Evolutionary conservation across 2,888 invertebrate species (phyloP).

Genomic region (Drosophila neotestacea): DNA sequence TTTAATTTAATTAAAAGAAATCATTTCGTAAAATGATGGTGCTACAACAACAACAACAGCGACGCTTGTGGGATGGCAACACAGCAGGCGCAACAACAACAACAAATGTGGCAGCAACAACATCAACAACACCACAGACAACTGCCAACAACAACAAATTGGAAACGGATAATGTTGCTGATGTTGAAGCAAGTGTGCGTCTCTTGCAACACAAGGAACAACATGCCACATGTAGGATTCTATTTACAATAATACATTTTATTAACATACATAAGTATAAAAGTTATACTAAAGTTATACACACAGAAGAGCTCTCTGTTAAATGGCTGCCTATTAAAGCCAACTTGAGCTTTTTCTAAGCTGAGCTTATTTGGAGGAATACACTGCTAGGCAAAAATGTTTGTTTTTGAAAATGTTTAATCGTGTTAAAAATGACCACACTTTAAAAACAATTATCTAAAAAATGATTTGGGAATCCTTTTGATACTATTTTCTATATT

Average conservation of each 20-base stretch:
- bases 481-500: too few species aligned
- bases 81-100: slow-evolving; percentile 27
- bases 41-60: slow-evolving; percentile 81
- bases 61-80: slow-evolving; percentile 69
- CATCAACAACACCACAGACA: slow-evolving; percentile 25
- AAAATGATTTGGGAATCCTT: too few species aligned
- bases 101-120: slow-evolving; percentile 15
- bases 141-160: slow-evolving; percentile 31
- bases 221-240: slow-evolving; percentile 52
- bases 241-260: neutral
- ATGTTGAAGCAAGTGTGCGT: slow-evolving; percentile 20
- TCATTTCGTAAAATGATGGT: slow-evolving; percentile 48
- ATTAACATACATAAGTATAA: slow-evolving; percentile 7
- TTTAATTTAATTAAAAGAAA: neutral
- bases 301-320: too few species aligned
- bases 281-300: too few species aligned
- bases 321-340: too few species aligned
- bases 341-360: neutral
- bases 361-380: neutral
- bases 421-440: too few species aligned
- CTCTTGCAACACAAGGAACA: slow-evolving; percentile 32
- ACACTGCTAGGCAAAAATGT: neutral
- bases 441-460: too few species aligned
- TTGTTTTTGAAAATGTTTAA: too few species aligned
- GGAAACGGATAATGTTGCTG: slow-evolving; percentile 32